These are phyloP conservation scores for Drosophila vallismaia DNA, from an alignment of 2,888 invertebrate species.

Conservation along the genomic window DNA sequence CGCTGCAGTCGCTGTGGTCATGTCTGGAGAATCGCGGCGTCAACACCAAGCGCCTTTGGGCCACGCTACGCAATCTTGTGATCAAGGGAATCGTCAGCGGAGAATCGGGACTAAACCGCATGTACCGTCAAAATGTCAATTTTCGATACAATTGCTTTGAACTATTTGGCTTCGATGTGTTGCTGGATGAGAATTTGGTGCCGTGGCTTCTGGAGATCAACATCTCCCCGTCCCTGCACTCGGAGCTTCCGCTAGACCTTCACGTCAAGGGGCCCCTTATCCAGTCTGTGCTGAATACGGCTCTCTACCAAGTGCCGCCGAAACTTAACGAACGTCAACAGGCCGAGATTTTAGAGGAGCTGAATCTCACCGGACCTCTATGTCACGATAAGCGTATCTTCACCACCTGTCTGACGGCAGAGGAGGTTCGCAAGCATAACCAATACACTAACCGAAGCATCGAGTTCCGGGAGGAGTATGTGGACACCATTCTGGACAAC, in stretches of 20 bases:
- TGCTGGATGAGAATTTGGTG: conserved; percentile 94
- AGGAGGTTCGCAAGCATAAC: conserved; percentile 87
- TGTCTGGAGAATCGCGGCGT: conserved; percentile 86
- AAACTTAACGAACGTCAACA: conserved; percentile 82
- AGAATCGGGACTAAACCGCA: conserved; percentile 90
- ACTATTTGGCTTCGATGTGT: conserved; percentile 97
- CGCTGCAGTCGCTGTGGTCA: conserved; percentile 88
- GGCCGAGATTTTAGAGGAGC: conserved; percentile 76
- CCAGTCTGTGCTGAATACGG: conserved; percentile 94
- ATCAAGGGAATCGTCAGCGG: conserved; percentile 97
- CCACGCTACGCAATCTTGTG: conserved; percentile 93
- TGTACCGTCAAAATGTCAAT: conserved; percentile 90
- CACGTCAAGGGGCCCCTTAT: conserved; percentile 97
- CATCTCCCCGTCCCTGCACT: conserved; percentile 95
- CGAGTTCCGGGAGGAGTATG: conserved; percentile 84
- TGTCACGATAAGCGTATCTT: conserved; percentile 89
- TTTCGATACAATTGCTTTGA: conserved; percentile 96
- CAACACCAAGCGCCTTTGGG: conserved; percentile 92
- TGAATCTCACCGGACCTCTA: conserved; percentile 84
- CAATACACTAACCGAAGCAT: conserved; percentile 81
- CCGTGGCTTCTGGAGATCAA: conserved; percentile 98
- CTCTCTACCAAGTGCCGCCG: conserved; percentile 90
- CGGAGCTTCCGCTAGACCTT: conserved; percentile 93
- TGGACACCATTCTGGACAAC: conserved; percentile 91
- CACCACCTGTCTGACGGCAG: conserved; percentile 88